Evolutionary conservation across 2,888 invertebrate genomes (phyloP).

Genomic region (Leptodirus hochenwartii): DNA sequence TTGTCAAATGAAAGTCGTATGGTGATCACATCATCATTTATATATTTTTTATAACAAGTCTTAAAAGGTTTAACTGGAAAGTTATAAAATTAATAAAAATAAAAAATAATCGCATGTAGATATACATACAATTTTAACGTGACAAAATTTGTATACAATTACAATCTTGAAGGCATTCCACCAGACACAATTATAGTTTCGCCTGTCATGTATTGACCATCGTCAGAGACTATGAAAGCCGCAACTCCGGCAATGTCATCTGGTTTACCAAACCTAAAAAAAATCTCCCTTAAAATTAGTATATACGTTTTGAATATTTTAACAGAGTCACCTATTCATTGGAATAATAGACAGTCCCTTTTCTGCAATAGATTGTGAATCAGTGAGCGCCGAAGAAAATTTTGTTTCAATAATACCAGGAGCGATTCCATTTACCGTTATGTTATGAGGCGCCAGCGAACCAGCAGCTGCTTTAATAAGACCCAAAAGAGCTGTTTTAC

Average conservation of each 20-base stretch:
- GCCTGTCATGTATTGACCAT: constrained; percentile 55
- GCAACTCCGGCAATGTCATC: constrained; percentile 43
- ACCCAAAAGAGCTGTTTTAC: constrained; percentile 83
- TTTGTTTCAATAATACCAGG: constrained; percentile 86
- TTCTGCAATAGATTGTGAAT: constrained; percentile 15
- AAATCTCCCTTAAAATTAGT: too few species aligned
- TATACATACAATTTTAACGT: too few species aligned
- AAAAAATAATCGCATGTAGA: too few species aligned
- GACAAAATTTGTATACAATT: too few species aligned
- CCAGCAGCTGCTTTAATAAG: constrained; percentile 66
- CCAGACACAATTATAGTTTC: constrained; percentile 48
- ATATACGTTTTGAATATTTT: constrained; percentile 1
- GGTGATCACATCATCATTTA: too few species aligned
- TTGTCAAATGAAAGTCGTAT: too few species aligned
- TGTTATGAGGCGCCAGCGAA: constrained; percentile 61
- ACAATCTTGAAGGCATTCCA: constrained; percentile 41
- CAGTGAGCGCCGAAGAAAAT: constrained; percentile 47
- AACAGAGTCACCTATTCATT: constrained; percentile 25
- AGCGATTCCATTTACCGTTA: constrained; percentile 84
- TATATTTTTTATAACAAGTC: too few species aligned
- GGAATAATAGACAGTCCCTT: constrained; percentile 25
- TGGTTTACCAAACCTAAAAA: constrained; percentile 34
- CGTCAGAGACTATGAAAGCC: constrained; percentile 49
- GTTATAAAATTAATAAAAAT: too few species aligned
- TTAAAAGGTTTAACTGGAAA: too few species aligned